A percentile compares a stretch with the other conserved stretches of the same genome.
phyloP scores from a whole-genome alignment of 1,140 invertebrate genomes.

The Grapholita molesta region DNA sequence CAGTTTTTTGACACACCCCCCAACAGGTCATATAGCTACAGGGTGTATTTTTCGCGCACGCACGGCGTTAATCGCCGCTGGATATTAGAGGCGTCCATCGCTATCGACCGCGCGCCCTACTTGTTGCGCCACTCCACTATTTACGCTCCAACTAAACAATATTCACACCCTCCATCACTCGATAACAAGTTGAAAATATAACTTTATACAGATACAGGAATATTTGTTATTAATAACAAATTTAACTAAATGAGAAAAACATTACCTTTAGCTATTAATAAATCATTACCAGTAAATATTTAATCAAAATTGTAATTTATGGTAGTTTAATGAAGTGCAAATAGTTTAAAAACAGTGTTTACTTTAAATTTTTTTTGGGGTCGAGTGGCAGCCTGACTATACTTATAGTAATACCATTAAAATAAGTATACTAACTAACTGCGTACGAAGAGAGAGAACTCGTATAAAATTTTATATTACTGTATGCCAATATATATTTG shows the following conservation, averaged over 20 bases:
- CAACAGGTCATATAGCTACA: not conserved
- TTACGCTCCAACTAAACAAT: conserved; percentile 46
- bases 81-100: conserved; percentile 11
- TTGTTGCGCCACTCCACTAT: conserved; percentile 56
- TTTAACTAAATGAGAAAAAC: not conserved
- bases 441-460: no score
- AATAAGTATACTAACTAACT: no score
- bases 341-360: no score
- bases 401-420: no score
- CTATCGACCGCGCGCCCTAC: conserved; percentile 43
- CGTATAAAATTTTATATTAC: no score
- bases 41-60: not conserved
- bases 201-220: not conserved
- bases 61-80: not conserved
- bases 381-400: no score
- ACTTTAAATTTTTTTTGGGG: no score
- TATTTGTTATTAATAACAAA: conserved; percentile 15
- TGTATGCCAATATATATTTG: no score
- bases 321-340: no score
- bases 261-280: no score
- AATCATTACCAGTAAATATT: no score
- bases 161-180: conserved; percentile 35
- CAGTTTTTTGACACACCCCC: not conserved
- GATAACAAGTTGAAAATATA: conserved; percentile 2
- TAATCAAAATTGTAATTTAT: no score